Percentiles rank a stretch among this genome's conserved stretches.
Evolutionary conservation across 2,888 invertebrate species (phyloP).

Genomic region (Diarsia dahlii): DNA sequence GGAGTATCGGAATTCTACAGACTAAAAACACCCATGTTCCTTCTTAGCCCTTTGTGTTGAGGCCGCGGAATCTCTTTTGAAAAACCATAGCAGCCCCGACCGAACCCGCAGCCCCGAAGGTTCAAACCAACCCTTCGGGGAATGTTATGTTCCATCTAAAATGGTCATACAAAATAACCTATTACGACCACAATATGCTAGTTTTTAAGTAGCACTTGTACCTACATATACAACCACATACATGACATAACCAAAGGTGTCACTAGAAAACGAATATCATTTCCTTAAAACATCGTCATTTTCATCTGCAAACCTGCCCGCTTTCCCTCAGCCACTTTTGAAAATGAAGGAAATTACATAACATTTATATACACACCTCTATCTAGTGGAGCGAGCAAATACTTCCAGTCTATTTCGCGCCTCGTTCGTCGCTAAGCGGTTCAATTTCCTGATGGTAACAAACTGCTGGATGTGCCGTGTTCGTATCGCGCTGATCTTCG

Average conservation of each 20-base stretch:
- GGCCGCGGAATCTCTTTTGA: too few relatives aligned
- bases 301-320: not conserved
- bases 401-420: slow-evolving; percentile 62
- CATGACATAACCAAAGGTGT: too few relatives aligned
- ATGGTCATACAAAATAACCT: too few relatives aligned
- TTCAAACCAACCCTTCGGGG: too few relatives aligned
- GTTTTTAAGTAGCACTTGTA: not conserved
- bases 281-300: not conserved
- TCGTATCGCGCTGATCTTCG: slow-evolving; percentile 47
- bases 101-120: too few relatives aligned
- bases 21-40: too few relatives aligned
- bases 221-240: too few relatives aligned
- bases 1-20: too few relatives aligned
- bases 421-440: slow-evolving; percentile 61
- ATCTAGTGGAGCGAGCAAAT: slow-evolving; percentile 55
- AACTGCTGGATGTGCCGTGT: slow-evolving; percentile 42
- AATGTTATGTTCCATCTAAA: not conserved
- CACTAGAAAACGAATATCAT: not conserved
- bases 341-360: slow-evolving; percentile 62
- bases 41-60: too few relatives aligned
- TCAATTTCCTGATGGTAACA: slow-evolving; percentile 67
- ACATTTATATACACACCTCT: slow-evolving; percentile 54
- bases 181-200: too few relatives aligned
- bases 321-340: slow-evolving; percentile 11
- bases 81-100: too few relatives aligned